A percentile compares a stretch with the other conserved stretches of the same genome.
Evolutionary conservation across 2,113 vertebrate genomes (phyloP).

Genomic region (Lota lota): DNA sequence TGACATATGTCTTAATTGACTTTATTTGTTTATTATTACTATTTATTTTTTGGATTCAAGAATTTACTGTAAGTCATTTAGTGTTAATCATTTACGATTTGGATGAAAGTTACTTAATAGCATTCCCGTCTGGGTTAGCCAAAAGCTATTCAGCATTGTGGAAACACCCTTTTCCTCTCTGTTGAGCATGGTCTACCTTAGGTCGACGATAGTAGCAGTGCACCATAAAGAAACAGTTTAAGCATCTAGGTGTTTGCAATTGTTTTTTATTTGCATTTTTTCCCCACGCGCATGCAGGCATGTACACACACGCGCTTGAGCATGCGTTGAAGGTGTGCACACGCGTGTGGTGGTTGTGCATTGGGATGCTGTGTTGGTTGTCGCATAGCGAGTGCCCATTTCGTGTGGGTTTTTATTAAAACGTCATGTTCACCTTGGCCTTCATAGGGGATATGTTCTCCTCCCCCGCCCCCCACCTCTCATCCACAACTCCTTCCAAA

Average conservation of each 20-base stretch:
- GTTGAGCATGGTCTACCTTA: constrained; percentile 33
- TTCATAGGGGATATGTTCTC: constrained; percentile 83
- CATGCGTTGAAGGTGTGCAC: not conserved
- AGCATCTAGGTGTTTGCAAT: not conserved
- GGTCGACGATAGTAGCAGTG: constrained; percentile 11
- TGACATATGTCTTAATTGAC: too few species aligned
- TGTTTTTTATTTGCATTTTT: not conserved
- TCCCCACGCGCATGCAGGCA: not conserved
- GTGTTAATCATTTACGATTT: too few species aligned
- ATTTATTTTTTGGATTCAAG: too few species aligned
- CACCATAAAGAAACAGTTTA: constrained; percentile 25
- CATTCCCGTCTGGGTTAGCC: constrained; percentile 5
- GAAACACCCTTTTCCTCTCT: not conserved
- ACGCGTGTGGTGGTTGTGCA: not conserved
- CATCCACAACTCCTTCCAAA: constrained; percentile 84
- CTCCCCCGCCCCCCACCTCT: constrained; percentile 79
- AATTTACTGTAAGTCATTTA: not conserved
- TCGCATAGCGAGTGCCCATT: too few species aligned
- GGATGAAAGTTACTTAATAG: constrained; percentile 17
- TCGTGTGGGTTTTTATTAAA: constrained; percentile 8
- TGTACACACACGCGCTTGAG: constrained; percentile 12
- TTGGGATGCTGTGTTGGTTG: not conserved
- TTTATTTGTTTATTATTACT: too few species aligned
- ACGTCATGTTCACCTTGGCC: constrained; percentile 67
- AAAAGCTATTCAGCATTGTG: constrained; percentile 35